These are phyloP conservation scores for Acropora yongei DNA, from an alignment of 64 coral and sea anemone species.

Conservation along the genomic window DNA sequence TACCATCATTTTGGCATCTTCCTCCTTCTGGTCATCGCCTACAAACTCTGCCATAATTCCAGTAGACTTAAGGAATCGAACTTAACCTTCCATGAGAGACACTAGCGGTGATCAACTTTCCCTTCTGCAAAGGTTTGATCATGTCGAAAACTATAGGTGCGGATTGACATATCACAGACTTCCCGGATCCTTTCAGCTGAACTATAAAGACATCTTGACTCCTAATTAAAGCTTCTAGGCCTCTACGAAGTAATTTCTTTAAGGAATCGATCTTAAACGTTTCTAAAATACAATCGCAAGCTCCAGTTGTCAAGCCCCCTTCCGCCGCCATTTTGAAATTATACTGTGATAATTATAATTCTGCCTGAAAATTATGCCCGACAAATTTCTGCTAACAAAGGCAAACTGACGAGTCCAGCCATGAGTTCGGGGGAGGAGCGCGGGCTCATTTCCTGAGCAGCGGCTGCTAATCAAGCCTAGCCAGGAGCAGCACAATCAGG, in stretches of 20 bases:
- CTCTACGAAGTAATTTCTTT: not conserved
- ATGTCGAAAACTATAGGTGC: conserved; percentile 22
- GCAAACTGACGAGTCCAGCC: conserved; percentile 16
- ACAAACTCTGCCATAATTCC: too few species aligned
- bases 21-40: too few species aligned
- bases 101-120: conserved; percentile 22
- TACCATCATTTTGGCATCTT: not conserved
- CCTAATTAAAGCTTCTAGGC: too few species aligned
- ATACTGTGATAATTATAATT: too few species aligned
- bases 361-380: too few species aligned
- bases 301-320: not conserved
- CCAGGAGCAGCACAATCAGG: too few species aligned
- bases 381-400: too few species aligned
- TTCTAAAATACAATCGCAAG: conserved; percentile 4
- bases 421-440: not conserved
- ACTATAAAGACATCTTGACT: too few species aligned
- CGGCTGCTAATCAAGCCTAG: too few species aligned
- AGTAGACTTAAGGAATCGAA: too few species aligned
- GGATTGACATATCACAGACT: conserved; percentile 35
- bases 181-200: too few species aligned
- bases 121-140: not conserved
- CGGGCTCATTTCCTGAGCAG: too few species aligned
- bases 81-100: not conserved
- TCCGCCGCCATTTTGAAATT: not conserved
- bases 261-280: conserved; percentile 19